phyloP scores from a whole-genome alignment of 2,888 invertebrate genomes.

The Tortrix viridana region DNA sequence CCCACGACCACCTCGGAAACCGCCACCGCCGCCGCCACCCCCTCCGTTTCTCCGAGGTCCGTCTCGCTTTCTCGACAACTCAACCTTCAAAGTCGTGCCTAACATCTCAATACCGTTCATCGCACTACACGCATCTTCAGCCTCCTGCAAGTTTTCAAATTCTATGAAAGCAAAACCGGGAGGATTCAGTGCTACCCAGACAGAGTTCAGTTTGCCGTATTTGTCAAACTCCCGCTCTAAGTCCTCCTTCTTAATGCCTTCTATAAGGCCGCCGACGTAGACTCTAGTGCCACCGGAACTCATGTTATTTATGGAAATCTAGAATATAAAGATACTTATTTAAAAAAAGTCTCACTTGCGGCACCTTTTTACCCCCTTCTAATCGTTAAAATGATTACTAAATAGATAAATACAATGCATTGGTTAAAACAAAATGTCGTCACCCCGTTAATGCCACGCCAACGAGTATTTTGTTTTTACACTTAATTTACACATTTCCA shows the following conservation, averaged over 20 bases:
- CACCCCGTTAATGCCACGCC: slow-evolving; percentile 76
- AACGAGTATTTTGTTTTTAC: slow-evolving; percentile 39
- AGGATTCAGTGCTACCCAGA: slow-evolving; percentile 97
- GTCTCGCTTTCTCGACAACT: slow-evolving; percentile 92
- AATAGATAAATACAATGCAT: slow-evolving; percentile 72
- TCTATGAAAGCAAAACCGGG: slow-evolving; percentile 98
- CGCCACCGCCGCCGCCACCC: slow-evolving; percentile 81
- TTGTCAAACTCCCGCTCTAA: slow-evolving; percentile 95
- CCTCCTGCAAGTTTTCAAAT: slow-evolving; percentile 94
- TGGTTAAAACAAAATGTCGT: slow-evolving; percentile 80
- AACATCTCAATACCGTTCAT: slow-evolving; percentile 94
- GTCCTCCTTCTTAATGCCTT: slow-evolving; percentile 96
- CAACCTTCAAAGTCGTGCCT: slow-evolving; percentile 94
- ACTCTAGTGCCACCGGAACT: slow-evolving; percentile 89
- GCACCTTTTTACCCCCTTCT: slow-evolving; percentile 32
- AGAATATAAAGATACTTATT: slow-evolving; percentile 40
- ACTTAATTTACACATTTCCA: slow-evolving; percentile 27
- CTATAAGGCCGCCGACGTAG: slow-evolving; percentile 95
- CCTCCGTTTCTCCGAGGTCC: slow-evolving; percentile 87
- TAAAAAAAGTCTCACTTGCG: slow-evolving; percentile 26
- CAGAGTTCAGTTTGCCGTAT: slow-evolving; percentile 95
- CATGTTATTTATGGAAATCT: slow-evolving; percentile 57
- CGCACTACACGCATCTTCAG: slow-evolving; percentile 94
- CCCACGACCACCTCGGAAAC: slow-evolving; percentile 66
- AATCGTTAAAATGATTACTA: slow-evolving; percentile 45